Evolutionary conservation across 2,113 vertebrate species (phyloP).

Genomic region (Ictidomys tridecemlineatus): DNA sequence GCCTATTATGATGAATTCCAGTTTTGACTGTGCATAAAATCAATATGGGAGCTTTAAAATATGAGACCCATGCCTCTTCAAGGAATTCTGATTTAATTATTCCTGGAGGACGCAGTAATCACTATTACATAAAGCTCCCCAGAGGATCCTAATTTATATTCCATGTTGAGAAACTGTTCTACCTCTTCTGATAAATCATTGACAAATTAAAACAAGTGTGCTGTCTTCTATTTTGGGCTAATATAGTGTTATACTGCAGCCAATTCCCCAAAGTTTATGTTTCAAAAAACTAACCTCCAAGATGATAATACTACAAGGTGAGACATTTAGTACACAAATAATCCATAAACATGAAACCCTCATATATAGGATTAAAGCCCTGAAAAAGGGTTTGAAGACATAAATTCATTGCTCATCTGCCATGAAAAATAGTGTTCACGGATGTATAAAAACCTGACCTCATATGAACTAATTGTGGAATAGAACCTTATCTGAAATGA

Average conservation of each 20-base stretch:
- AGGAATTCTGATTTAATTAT: neutral
- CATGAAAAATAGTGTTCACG: neutral
- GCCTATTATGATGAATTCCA: neutral
- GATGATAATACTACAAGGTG: neutral
- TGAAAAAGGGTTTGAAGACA: accelerated
- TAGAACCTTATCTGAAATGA: slow-evolving; percentile 23
- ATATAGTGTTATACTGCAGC: neutral
- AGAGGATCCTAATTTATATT: neutral
- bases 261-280: neutral
- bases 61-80: neutral
- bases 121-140: neutral
- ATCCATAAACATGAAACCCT: neutral
- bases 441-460: neutral
- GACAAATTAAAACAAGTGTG: neutral
- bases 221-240: neutral
- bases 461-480: neutral
- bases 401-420: neutral
- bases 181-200: neutral
- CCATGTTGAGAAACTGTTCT: neutral
- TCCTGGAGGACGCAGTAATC: neutral
- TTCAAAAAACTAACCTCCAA: neutral
- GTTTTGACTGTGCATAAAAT: slow-evolving; percentile 1
- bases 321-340: neutral
- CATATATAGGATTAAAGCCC: accelerated
- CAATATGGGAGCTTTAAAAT: neutral